Evolutionary conservation across 1,140 invertebrate species (phyloP).

Genomic region (Homalodisca vitripennis): DNA sequence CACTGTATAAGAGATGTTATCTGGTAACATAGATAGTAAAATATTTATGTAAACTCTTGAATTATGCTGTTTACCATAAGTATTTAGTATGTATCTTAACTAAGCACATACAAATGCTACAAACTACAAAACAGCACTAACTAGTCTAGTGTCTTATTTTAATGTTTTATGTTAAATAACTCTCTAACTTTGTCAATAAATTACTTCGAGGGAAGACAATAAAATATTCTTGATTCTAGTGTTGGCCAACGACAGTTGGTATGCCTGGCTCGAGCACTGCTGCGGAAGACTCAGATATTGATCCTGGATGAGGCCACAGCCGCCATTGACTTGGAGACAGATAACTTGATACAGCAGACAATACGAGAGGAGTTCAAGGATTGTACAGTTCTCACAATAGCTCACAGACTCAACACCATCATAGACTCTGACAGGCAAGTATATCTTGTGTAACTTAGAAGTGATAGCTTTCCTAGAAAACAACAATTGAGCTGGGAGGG

Average conservation of each 20-base stretch:
- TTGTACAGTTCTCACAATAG: slow-evolving; percentile 92
- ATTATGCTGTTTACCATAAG: too few relatives aligned
- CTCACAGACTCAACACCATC: slow-evolving; percentile 92
- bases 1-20: too few relatives aligned
- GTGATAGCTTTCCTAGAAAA: slow-evolving; percentile 51
- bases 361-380: slow-evolving; percentile 85
- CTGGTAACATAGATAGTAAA: too few relatives aligned
- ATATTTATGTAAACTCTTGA: too few relatives aligned
- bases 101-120: too few relatives aligned
- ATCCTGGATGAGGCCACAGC: slow-evolving; percentile 93
- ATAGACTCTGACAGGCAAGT: slow-evolving; percentile 81
- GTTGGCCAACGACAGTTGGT: slow-evolving; percentile 87
- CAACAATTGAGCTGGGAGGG: slow-evolving; percentile 42
- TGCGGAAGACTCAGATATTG: slow-evolving; percentile 90
- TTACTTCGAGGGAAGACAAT: slow-evolving; percentile 53
- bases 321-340: slow-evolving; percentile 89
- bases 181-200: too few relatives aligned
- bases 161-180: too few relatives aligned
- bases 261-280: slow-evolving; percentile 82
- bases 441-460: slow-evolving; percentile 80
- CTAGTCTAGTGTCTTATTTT: too few relatives aligned
- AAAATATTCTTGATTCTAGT: slow-evolving; percentile 45
- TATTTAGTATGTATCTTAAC: too few relatives aligned
- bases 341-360: slow-evolving; percentile 87
- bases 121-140: too few relatives aligned